Evolutionary conservation across 2,888 invertebrate species (phyloP).

Genomic region (Fragum whitleyi): DNA sequence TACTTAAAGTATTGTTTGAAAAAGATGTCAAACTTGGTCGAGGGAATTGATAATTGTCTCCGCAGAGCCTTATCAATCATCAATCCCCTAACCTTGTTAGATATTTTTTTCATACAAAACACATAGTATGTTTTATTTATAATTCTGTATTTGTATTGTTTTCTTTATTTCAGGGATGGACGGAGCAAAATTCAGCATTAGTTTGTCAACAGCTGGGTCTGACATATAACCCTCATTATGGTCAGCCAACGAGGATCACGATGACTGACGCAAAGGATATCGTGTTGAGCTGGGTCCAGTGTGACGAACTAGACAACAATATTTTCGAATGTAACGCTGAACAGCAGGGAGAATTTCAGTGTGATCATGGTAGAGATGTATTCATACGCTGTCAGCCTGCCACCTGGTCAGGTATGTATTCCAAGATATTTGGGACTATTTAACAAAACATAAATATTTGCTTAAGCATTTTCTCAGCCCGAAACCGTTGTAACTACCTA

Average conservation of each 20-base stretch:
- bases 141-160: not conserved
- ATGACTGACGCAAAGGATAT: conserved; percentile 87
- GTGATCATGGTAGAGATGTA: conserved; percentile 81
- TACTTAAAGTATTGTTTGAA: too few species aligned
- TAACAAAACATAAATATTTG: too few species aligned
- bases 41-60: too few species aligned
- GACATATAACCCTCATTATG: conserved; percentile 95
- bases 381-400: conserved; percentile 84
- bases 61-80: too few species aligned
- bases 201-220: conserved; percentile 98
- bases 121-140: too few species aligned
- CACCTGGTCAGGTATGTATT: conserved; percentile 85
- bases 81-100: too few species aligned
- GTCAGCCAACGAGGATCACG: conserved; percentile 89
- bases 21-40: too few species aligned
- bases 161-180: conserved; percentile 91
- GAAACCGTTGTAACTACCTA: too few species aligned
- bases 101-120: too few species aligned
- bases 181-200: conserved; percentile 94
- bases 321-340: conserved; percentile 92
- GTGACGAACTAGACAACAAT: conserved; percentile 95
- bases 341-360: conserved; percentile 89
- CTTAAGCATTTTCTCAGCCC: too few species aligned
- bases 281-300: conserved; percentile 91
- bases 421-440: too few species aligned